Evolutionary conservation across 2,888 invertebrate species (phyloP), one percentile per base, ranked within the genome.

Genomic region (Rhagonycha lutea): DNA sequence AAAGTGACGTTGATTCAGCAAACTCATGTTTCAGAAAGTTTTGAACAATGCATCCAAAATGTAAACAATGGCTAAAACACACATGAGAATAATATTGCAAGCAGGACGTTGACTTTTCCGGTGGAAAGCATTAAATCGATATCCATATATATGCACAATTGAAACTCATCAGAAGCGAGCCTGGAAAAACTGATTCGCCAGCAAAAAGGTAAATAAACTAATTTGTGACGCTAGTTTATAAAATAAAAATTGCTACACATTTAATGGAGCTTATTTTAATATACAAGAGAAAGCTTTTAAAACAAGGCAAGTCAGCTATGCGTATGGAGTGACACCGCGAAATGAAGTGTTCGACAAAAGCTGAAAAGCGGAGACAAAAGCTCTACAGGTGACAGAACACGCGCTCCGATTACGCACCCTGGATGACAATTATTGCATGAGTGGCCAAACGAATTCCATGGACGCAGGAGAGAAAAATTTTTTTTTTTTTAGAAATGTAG

Each of bases 31-130:
- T 47, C n/a, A 47, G 47, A 47, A 47, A 47, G 47, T 47, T 47
- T 32, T n/a, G 47, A n/a, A 47, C 47, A 47, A 47, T 47, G 47
- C 47, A 47, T 47, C 47, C n/a, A 47, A n/a, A n/a, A 47, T 47
- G 47, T 47, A 47, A 47, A 47, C 47, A 47, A 47, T 47, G 47
- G 47, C 47, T n/a, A 47, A 47, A 47, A n/a, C 47, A 47, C n/a
- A 47, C 47, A 47, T n/a, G 47, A 47, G 47, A 47, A 47, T 47
- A 47, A 47, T 47, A 47, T 47, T 47, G 47, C 63, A 65, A 60
- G 71, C 63, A 73, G 76, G 77, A 74, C 77, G 77, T 77, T 77
- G 77, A 77, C 77, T 77, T 77, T 74, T 74, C 77, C 76, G 69
- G 73, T 65, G 60, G 76, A 76, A 67, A 73, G 69, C 62, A 61